Percentiles rank a stretch among this genome's conserved stretches.
These are phyloP conservation scores for Podarcis siculus DNA, from an alignment of 2,797 vertebrate species.

Conservation along the genomic window DNA sequence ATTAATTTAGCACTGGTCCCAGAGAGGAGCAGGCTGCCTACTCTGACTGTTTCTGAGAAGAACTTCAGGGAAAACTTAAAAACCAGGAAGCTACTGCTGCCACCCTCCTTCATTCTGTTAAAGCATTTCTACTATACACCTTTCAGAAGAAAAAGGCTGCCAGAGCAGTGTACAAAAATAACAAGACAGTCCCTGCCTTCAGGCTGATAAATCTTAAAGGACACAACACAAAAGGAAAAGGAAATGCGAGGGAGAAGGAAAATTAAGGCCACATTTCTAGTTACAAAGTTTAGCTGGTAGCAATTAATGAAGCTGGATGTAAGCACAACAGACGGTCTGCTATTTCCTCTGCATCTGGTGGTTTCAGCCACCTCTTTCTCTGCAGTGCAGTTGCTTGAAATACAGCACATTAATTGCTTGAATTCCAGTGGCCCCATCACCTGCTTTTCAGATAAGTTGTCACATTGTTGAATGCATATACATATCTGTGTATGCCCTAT, in stretches of 20 bases:
- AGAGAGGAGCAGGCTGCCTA: conserved; percentile 3
- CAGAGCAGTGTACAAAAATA: too few species aligned
- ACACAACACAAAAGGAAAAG: too few species aligned
- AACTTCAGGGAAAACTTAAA: conserved; percentile 21
- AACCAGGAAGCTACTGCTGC: background rate
- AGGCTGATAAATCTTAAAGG: too few species aligned
- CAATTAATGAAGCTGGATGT: too few species aligned
- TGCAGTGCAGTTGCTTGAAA: background rate
- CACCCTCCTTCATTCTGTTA: background rate
- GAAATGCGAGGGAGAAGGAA: too few species aligned
- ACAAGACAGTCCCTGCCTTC: too few species aligned
- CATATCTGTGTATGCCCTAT: background rate
- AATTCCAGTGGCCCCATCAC: background rate
- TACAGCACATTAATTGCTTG: background rate
- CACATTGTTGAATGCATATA: background rate
- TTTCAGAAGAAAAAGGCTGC: too few species aligned
- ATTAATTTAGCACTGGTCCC: conserved; percentile 18
- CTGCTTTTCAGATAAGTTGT: background rate
- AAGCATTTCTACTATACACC: too few species aligned
- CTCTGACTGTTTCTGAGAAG: conserved; percentile 22
- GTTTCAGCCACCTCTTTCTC: background rate
- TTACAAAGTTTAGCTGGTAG: too few species aligned
- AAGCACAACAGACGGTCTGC: too few species aligned
- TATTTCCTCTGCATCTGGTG: too few species aligned
- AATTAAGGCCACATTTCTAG: too few species aligned